phyloP scores from a whole-genome alignment of 2,113 vertebrate genomes.

The Pelvicachromis taeniatus region DNA sequence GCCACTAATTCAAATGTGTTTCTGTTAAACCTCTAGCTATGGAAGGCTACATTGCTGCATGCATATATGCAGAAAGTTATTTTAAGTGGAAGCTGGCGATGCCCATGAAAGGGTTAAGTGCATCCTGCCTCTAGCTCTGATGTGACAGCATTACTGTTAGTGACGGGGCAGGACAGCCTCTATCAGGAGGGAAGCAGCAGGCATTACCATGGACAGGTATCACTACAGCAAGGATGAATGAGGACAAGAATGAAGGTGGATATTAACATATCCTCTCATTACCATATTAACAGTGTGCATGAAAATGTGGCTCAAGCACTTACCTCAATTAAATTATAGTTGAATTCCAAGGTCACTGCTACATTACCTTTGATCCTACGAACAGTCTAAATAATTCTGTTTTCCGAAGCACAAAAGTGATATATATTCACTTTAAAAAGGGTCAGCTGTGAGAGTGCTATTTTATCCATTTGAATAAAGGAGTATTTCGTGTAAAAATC shows the following conservation, averaged over 20 bases:
- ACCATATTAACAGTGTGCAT: slow-evolving; percentile 44
- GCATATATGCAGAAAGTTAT: background rate
- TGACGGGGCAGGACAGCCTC: background rate
- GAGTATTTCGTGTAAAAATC: background rate
- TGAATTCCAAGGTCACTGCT: slow-evolving; percentile 39
- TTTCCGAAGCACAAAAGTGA: background rate
- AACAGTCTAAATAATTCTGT: background rate
- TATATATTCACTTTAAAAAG: background rate
- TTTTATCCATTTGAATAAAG: background rate
- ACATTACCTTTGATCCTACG: slow-evolving; percentile 3
- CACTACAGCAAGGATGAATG: slow-evolving; percentile 21
- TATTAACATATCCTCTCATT: slow-evolving; percentile 50
- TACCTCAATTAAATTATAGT: slow-evolving; percentile 35
- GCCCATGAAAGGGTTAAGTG: background rate
- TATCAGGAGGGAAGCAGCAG: slow-evolving; percentile 20
- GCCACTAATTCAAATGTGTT: background rate
- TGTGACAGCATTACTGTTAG: background rate
- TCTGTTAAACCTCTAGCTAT: background rate
- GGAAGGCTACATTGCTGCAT: background rate
- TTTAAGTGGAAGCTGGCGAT: background rate
- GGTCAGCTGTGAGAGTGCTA: background rate
- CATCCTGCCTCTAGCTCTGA: background rate
- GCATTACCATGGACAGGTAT: slow-evolving; percentile 21
- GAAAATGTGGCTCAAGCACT: slow-evolving; percentile 22
- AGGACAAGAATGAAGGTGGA: slow-evolving; percentile 40